Percentiles rank a stretch among this genome's conserved stretches.
These are phyloP conservation scores for Stenodema calcarata DNA, from an alignment of 2,888 invertebrate genomes.

Conservation along the genomic window DNA sequence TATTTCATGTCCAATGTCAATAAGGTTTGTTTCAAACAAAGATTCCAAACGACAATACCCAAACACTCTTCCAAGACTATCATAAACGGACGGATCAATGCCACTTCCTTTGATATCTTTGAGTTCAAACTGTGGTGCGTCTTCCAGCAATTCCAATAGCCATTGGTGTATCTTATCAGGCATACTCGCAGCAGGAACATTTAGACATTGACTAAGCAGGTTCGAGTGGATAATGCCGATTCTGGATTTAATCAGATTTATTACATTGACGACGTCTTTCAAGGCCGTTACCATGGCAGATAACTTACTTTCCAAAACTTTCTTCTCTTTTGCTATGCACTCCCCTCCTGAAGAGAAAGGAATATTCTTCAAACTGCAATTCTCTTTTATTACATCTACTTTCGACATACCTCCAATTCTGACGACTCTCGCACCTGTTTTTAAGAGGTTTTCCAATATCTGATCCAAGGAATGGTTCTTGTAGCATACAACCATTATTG, in stretches of 20 bases:
- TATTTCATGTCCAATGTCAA: not conserved
- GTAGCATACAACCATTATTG: conserved; percentile 79
- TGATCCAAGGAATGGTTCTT: conserved; percentile 88
- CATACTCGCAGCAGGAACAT: not conserved
- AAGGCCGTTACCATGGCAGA: not conserved
- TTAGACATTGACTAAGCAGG: not conserved
- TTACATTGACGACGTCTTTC: not conserved
- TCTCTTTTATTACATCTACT: conserved; percentile 60
- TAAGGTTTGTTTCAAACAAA: not conserved
- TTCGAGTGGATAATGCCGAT: not conserved
- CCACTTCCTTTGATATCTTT: too few species aligned
- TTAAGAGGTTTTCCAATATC: conserved; percentile 74
- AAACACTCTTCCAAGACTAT: not conserved
- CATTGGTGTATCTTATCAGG: not conserved
- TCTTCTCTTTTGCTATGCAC: not conserved
- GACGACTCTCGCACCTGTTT: conserved; percentile 68
- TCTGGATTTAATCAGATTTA: not conserved
- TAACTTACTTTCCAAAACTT: not conserved
- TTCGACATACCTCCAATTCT: conserved; percentile 73
- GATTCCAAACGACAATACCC: not conserved
- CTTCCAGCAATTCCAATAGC: conserved; percentile 1
- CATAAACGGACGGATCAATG: too few species aligned
- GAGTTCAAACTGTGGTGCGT: not conserved
- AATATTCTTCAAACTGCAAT: not conserved
- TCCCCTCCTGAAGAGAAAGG: not conserved